These are phyloP conservation scores for Trichogramma dendrolimi DNA, from an alignment of 2,888 invertebrate genomes.

Conservation along the genomic window DNA sequence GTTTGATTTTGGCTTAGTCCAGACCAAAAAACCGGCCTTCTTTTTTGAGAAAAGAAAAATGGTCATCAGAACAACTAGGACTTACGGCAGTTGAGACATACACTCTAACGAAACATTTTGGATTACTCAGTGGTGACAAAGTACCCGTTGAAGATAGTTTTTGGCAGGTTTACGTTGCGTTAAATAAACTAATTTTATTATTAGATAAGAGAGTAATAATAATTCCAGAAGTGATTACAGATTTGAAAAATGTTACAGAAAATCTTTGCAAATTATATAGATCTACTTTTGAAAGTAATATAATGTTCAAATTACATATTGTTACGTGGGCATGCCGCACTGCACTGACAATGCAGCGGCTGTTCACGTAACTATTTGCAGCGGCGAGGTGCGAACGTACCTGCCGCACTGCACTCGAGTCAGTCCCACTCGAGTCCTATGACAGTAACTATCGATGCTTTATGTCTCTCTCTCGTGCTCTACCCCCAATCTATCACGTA, in stretches of 20 bases:
- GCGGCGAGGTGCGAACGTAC: too few relatives aligned
- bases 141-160: conserved; percentile 17
- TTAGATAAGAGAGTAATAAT: neutral
- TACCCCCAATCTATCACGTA: too few relatives aligned
- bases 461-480: too few relatives aligned
- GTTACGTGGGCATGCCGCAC: too few relatives aligned
- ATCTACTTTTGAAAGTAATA: neutral
- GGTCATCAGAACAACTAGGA: conserved; percentile 15
- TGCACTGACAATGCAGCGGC: too few relatives aligned
- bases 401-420: too few relatives aligned
- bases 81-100: conserved; percentile 22
- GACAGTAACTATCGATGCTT: too few relatives aligned
- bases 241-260: neutral
- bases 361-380: too few relatives aligned
- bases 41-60: neutral
- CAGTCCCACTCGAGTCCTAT: too few relatives aligned
- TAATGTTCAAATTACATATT: too few relatives aligned
- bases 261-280: neutral
- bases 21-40: conserved; percentile 14
- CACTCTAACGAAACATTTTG: conserved; percentile 20
- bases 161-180: conserved; percentile 9
- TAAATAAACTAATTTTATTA: neutral
- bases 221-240: neutral
- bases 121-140: conserved; percentile 20
- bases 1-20: conserved; percentile 21